Percentiles rank a stretch among this genome's conserved stretches.
These are phyloP conservation scores for Chiloscyllium punctatum DNA, from an alignment of 2,797 vertebrate species.

Conservation along the genomic window DNA sequence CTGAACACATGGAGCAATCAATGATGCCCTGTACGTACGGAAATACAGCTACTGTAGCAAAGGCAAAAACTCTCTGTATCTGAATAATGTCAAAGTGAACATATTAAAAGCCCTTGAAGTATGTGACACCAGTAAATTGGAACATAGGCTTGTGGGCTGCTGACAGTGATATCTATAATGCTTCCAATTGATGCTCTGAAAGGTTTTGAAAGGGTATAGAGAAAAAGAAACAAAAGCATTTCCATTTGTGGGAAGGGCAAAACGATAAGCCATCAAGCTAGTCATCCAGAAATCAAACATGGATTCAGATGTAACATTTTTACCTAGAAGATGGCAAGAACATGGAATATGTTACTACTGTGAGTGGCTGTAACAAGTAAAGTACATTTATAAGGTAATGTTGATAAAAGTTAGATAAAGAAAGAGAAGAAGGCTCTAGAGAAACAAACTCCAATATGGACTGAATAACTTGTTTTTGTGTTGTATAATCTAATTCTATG, in stretches of 20 bases:
- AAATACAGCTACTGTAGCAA: too few relatives aligned
- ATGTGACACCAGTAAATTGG: too few relatives aligned
- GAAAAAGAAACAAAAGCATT: neutral
- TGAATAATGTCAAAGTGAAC: too few relatives aligned
- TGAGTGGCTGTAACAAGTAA: neutral
- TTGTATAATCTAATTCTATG: neutral
- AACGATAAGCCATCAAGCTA: neutral
- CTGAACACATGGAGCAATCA: too few relatives aligned
- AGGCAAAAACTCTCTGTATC: too few relatives aligned
- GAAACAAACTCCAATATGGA: too few relatives aligned
- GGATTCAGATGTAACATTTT: neutral
- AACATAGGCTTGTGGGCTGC: too few relatives aligned
- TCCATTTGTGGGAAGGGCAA: neutral
- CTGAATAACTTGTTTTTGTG: neutral
- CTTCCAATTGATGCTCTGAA: neutral
- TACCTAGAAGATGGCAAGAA: neutral
- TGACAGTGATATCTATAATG: too few relatives aligned
- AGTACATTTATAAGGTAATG: neutral
- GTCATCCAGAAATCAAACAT: neutral
- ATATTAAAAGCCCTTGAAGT: too few relatives aligned
- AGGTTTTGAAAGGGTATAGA: neutral
- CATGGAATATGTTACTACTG: neutral
- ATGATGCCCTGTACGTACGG: too few relatives aligned
- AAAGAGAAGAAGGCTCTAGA: neutral
- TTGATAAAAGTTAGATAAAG: neutral